Evolutionary conservation across 2,797 vertebrate species (phyloP), one percentile per base, ranked within the genome.

Genomic region (Distichodus sexfasciatus): DNA sequence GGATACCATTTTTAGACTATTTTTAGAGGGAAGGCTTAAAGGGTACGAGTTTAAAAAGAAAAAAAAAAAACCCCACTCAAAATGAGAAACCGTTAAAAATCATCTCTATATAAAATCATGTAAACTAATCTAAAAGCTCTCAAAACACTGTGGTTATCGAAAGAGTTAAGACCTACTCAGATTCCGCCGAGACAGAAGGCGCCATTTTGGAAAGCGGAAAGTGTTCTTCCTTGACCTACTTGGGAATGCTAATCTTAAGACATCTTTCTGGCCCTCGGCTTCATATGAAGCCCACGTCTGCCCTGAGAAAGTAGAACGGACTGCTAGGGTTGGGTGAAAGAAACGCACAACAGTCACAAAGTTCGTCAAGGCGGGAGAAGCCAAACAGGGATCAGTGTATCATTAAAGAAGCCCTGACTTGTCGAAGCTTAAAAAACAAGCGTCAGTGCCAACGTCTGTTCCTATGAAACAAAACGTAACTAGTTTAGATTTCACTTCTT

Each of bases 221-320:
- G 15, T 17, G 6, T 6, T 2, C 3, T 29, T 15, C 26, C 54
- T 41, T 23, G 55, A 9, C 35, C 21, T 21, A 46, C 65, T 47
- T n/a, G n/a, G n/a, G n/a, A n/a, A n/a, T n/a, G n/a, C n/a, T n/a
- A n/a, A 54, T 8, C n/a, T 54, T 44, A n/a, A 26, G 17, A 40
- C 24, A 41, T 46, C 35, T 31, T 40, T 60, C 55, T 4, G 35
- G 14, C 38, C 21, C 50, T 21, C 24, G 7, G 55, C 28, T 33
- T 35, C 1, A 10, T 11, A 33, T 3, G 1, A 12, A 2, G 29
- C 58, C 29, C 29, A 2, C 24, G 47, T 57, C 41, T n/a, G 40
- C 31, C 44, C 54, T 68, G 66, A 68, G 33, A 21, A 59, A 31
- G 51, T 10, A 60, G 15, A 7, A 36, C 59, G 40, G 28, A n/a